Conservation (phyloP, 2,797 vertebrate species). For the Pipistrellus pipistrellus region DNA sequence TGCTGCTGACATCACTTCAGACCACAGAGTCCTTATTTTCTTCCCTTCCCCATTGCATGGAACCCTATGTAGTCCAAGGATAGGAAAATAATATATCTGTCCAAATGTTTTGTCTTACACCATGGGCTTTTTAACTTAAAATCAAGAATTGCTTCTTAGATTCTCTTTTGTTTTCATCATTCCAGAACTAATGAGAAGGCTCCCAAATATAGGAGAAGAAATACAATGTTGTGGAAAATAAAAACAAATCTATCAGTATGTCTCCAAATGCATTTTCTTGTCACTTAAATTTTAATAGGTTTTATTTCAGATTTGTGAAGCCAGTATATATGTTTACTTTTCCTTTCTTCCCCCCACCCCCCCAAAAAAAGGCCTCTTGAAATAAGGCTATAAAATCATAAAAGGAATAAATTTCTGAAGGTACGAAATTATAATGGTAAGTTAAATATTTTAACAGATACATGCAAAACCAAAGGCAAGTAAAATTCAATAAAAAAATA, state of each 20-base stretch:
- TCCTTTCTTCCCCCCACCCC: background rate
- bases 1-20: background rate
- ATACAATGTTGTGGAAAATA: background rate
- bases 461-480: slow-evolving; percentile 43
- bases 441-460: slow-evolving; percentile 53
- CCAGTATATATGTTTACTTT: slow-evolving; percentile 1
- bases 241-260: background rate
- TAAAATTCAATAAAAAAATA: slow-evolving; percentile 35
- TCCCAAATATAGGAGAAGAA: slow-evolving; percentile 24
- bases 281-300: slow-evolving; percentile 49
- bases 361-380: slow-evolving; percentile 42
- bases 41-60: background rate
- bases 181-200: slow-evolving; percentile 12
- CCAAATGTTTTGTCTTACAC: background rate
- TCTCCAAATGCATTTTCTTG: slow-evolving; percentile 43
- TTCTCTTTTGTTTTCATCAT: slow-evolving; percentile 39
- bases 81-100: background rate
- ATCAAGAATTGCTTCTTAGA: background rate
- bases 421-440: background rate
- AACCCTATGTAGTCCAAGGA: background rate
- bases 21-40: background rate
- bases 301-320: slow-evolving; percentile 28
- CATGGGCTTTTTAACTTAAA: background rate
- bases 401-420: slow-evolving; percentile 20
- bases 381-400: slow-evolving; percentile 52